These are phyloP conservation scores for Oncorhynchus tshawytscha DNA, from an alignment of 2,113 vertebrate species.

Conservation along the genomic window DNA sequence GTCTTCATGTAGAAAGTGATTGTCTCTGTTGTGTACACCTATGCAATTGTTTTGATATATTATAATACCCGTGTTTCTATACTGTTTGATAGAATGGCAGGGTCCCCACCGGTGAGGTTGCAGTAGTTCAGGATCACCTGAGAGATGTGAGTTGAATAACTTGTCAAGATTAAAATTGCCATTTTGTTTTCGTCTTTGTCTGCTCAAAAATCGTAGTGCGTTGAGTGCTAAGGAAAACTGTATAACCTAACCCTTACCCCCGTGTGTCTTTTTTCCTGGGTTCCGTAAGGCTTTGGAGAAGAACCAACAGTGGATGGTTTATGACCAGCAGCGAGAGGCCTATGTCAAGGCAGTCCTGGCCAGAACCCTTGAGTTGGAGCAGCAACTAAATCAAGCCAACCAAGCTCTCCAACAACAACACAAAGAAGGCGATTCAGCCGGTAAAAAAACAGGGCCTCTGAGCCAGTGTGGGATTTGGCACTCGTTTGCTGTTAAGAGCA, in stretches of 20 bases:
- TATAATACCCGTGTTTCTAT: slow-evolving; percentile 3
- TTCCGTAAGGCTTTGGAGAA: slow-evolving; percentile 89
- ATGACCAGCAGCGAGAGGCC: slow-evolving; percentile 93
- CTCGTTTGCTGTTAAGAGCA: background rate
- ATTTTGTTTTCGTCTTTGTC: background rate
- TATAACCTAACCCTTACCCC: background rate
- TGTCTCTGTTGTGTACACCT: background rate
- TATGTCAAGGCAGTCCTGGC: slow-evolving; percentile 85
- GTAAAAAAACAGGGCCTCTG: slow-evolving; percentile 62
- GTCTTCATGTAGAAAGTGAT: background rate
- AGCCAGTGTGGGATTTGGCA: background rate
- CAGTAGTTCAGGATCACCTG: slow-evolving; percentile 80
- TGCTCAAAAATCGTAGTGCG: no score
- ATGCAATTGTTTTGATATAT: background rate
- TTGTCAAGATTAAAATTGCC: slow-evolving; percentile 2
- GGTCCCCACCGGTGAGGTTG: slow-evolving; percentile 56
- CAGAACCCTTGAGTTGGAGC: slow-evolving; percentile 82
- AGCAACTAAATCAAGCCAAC: slow-evolving; percentile 68
- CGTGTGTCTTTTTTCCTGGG: background rate
- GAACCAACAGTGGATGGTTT: slow-evolving; percentile 93
- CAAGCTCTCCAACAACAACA: slow-evolving; percentile 57
- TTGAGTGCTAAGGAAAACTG: background rate
- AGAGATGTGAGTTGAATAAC: slow-evolving; percentile 83
- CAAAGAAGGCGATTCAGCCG: slow-evolving; percentile 70
- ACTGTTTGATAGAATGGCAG: slow-evolving; percentile 48